Percentiles rank a stretch among this genome's conserved stretches.
Evolutionary conservation across 2,888 invertebrate genomes (phyloP).

Genomic region (Heliconius sara): DNA sequence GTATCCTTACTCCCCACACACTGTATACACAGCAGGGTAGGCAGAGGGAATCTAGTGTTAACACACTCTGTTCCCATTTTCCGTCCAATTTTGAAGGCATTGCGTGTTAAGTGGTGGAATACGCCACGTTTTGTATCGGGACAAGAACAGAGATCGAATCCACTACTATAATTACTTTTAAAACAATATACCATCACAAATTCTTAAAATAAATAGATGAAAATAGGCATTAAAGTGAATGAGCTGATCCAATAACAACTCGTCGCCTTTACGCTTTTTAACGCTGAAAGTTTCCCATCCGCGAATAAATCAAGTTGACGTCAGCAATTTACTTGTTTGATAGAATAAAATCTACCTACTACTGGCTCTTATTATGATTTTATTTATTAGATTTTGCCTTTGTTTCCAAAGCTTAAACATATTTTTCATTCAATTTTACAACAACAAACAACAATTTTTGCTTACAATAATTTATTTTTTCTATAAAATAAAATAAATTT

Average conservation of each 20-base stretch:
- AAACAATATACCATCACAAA: not conserved
- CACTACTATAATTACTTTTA: too few species aligned
- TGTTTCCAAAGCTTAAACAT: not conserved
- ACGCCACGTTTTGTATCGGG: too few species aligned
- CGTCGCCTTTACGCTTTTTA: conserved; percentile 34
- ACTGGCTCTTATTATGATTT: conserved; percentile 22
- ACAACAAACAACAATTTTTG: not conserved
- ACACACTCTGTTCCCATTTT: too few species aligned
- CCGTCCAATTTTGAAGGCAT: too few species aligned
- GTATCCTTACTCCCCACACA: too few species aligned
- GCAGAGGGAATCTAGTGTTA: too few species aligned
- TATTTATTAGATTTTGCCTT: not conserved
- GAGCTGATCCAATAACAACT: conserved; percentile 24
- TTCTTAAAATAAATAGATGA: conserved; percentile 2
- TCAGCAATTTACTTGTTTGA: conserved; percentile 41
- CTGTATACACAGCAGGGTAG: too few species aligned
- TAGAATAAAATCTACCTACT: conserved; percentile 26
- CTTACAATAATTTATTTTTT: not conserved
- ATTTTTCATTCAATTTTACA: not conserved
- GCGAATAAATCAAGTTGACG: conserved; percentile 38
- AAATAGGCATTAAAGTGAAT: conserved; percentile 3
- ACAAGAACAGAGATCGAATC: too few species aligned
- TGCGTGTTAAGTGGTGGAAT: too few species aligned
- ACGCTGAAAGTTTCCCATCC: conserved; percentile 32
- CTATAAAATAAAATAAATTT: not conserved